Evolutionary conservation across 2,113 vertebrate species (phyloP), one percentile per base, ranked within the genome.

Genomic region (Chloebia gouldiae): DNA sequence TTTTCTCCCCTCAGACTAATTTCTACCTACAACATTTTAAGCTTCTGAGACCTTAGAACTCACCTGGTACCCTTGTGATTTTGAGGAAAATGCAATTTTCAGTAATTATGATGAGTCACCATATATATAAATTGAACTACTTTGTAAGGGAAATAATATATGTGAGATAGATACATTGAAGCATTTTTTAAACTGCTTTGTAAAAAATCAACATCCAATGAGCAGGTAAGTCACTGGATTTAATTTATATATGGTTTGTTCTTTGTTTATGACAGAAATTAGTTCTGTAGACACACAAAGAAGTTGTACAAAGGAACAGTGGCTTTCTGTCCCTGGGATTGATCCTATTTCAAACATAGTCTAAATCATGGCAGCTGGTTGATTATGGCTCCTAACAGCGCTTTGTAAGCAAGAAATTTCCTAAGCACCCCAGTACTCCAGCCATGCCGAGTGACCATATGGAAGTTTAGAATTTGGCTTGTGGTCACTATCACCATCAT

Each of bases 341-440:
- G 42, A 56, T 66, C 25, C 20, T 64, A 19, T 71, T 33, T 71
- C 77, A 88, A 44, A 24, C 3, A 31, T 15, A 31, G 20, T 66
- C 39, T 89, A 81, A 86, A 88, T 49, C 85, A 68, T 51, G 81
- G 79, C 69, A 89, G 57, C 76, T 92, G 76, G 20, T 69, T 82
- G 19, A n/a, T 79, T 84, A 81, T 60, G 44, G 39, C 25, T 95
- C 90, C 63, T 57, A 85, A 39, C 31, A 69, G 53, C 0, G 24
- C 27, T 91, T 90, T 71, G 76, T 66, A 92, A 88, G 49, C 56
- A 94, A 83, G 83, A 83, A 86, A 92, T 78, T 78, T 59, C 68
- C 33, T 75, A 69, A 89, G 37, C 28, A 49, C 49, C 69, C 68
- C 51, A 49, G 47, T 66, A 75, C 10, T 51, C 33, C 56, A 83